These are phyloP conservation scores for Vireo griseus DNA, from an alignment of 2,797 vertebrate genomes.

Conservation along the genomic window DNA sequence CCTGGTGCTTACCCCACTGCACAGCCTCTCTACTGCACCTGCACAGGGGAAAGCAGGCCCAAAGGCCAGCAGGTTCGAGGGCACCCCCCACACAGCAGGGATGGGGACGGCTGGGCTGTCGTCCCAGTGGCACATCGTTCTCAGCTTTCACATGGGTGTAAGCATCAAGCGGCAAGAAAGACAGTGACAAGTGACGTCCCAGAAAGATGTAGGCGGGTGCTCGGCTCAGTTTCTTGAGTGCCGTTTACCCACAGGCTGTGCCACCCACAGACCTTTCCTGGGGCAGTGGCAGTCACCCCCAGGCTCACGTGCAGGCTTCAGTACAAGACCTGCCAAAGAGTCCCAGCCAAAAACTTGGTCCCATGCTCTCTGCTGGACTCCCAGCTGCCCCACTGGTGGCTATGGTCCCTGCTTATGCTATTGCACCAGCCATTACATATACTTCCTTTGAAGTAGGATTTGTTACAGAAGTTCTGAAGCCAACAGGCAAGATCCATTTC, in stretches of 20 bases:
- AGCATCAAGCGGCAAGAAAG: neutral
- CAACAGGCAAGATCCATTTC: neutral
- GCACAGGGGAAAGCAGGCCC: neutral
- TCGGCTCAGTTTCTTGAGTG: neutral
- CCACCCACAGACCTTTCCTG: slow-evolving; percentile 35
- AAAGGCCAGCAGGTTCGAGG: neutral
- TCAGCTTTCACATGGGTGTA: neutral
- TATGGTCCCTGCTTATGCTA: neutral
- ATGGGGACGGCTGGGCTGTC: neutral
- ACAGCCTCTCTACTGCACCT: neutral
- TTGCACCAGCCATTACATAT: accelerated
- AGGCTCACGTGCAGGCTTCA: neutral
- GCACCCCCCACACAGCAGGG: neutral
- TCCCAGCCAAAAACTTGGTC: neutral
- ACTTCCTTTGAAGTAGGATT: neutral
- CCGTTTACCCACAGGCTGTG: slow-evolving; percentile 36
- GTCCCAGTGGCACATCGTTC: neutral
- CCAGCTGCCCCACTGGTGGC: neutral
- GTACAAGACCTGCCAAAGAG: neutral
- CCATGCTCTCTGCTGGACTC: neutral
- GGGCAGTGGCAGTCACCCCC: neutral
- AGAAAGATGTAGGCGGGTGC: slow-evolving; percentile 39
- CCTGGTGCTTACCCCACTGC: neutral
- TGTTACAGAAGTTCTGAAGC: neutral
- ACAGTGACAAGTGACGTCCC: neutral